Percentiles rank a stretch among this genome's conserved stretches.
These are phyloP conservation scores for Euproctis similis DNA, from an alignment of 2,888 invertebrate species.

Conservation along the genomic window DNA sequence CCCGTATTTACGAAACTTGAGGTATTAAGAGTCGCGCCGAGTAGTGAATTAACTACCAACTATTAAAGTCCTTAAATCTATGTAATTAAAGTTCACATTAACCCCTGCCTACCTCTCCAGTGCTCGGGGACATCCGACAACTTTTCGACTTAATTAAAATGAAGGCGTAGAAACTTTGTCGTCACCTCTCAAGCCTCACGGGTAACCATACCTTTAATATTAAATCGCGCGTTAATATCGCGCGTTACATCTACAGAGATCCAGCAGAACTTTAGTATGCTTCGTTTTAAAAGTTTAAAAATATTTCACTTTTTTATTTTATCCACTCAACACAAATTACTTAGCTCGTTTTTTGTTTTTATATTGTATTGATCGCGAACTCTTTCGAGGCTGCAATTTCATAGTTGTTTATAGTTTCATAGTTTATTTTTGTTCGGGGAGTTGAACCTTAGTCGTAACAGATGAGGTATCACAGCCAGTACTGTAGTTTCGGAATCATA, in stretches of 20 bases:
- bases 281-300: conserved; percentile 57
- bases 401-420: too few species aligned
- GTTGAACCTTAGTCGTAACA: too few species aligned
- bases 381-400: conserved; percentile 42
- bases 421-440: too few species aligned
- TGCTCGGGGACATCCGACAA: conserved; percentile 24
- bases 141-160: conserved; percentile 61
- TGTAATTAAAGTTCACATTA: conserved; percentile 39
- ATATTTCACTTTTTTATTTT: conserved; percentile 64
- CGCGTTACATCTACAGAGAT: conserved; percentile 35
- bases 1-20: conserved; percentile 48
- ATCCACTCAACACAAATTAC: conserved; percentile 67
- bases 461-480: too few species aligned
- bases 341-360: conserved; percentile 39
- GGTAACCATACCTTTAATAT: conserved; percentile 31
- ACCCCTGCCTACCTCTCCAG: conserved; percentile 11
- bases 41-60: conserved; percentile 36
- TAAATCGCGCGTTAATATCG: conserved; percentile 37
- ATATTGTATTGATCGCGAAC: conserved; percentile 32
- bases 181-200: conserved; percentile 32
- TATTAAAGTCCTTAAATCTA: conserved; percentile 40
- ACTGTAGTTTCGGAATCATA: too few species aligned
- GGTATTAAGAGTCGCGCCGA: conserved; percentile 25
- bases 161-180: conserved; percentile 35
- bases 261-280: conserved; percentile 56